Evolutionary conservation across 1,140 invertebrate species (phyloP), one percentile per base, ranked within the genome.

Genomic region (Pogonomyrmex barbatus): DNA sequence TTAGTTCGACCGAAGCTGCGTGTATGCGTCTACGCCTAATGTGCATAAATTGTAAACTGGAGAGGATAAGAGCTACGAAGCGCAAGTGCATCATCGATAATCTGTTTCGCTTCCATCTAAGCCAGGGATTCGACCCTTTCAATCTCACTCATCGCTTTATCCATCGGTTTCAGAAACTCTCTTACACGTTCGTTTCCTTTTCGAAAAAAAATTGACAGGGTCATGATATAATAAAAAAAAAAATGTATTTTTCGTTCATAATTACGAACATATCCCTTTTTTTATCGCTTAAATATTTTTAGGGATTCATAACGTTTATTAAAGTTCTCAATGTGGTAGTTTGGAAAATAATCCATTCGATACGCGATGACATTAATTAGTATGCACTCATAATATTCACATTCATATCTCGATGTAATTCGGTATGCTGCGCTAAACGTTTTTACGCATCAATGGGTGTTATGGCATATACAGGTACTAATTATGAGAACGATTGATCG

Each of bases 11-110:
- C 79, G n/a, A 62, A 3, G 42, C 52, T 71, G 17, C 52, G 30
- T 70, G 24, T 67, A 58, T 36, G 45, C n/a, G 39, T 62, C 36
- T 50, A 60, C 67, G 56, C 42, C 79, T 83, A 83, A 83, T 83
- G 68, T 60, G 79, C 68, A 75, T 75, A 83, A 83, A 83, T 83
- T 83, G 68, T 60, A 83, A 83, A 75, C 54, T 24, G 45, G 39
- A 50, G 68, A 45, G 52, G 68, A 60, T 82, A 58, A 82, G 79
- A 75, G 68, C 68, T 12, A 50, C 78, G 24, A 81, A 33, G 65
- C 50, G 63, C 70, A 60, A 71, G 79, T 71, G 52, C 67, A 62
- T 73, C 78, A 33, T 81, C 79, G 68, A 75, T 83, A 83, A 75
- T 83, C 68, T 50, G 54, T 83, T 83, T 60, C 68, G 56, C 12